phyloP scores from a whole-genome alignment of 2,113 vertebrate genomes.

The Eonycteris spelaea region DNA sequence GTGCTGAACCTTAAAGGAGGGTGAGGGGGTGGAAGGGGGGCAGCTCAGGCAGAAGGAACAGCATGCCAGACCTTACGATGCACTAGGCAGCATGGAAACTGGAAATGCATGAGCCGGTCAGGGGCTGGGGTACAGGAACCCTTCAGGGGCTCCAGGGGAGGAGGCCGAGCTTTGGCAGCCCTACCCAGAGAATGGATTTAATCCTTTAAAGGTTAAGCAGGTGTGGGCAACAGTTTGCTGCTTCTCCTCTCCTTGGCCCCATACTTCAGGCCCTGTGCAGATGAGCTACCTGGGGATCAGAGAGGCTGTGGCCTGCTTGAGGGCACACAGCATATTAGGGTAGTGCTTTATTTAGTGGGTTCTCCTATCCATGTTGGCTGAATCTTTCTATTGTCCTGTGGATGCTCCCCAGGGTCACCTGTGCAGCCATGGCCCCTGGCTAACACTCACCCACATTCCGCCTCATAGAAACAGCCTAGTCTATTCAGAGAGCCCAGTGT shows the following conservation, averaged over 20 bases:
- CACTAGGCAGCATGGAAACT: neutral
- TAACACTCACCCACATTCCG: neutral
- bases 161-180: neutral
- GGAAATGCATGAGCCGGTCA: neutral
- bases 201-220: neutral
- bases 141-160: rapidly evolving
- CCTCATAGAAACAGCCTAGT: neutral
- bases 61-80: neutral
- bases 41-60: neutral
- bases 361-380: neutral
- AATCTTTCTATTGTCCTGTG: neutral
- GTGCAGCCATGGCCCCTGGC: neutral
- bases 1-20: no score
- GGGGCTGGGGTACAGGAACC: neutral
- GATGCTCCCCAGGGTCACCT: neutral
- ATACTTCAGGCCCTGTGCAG: rapidly evolving
- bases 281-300: neutral
- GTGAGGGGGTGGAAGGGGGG: neutral
- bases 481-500: neutral
- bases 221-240: neutral
- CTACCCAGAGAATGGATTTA: neutral
- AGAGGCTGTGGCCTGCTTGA: neutral
- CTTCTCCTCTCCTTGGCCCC: neutral
- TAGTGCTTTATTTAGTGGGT: neutral
- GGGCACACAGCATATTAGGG: neutral